Evolutionary conservation across 2,888 invertebrate genomes (phyloP).

Genomic region (Drepana falcataria): DNA sequence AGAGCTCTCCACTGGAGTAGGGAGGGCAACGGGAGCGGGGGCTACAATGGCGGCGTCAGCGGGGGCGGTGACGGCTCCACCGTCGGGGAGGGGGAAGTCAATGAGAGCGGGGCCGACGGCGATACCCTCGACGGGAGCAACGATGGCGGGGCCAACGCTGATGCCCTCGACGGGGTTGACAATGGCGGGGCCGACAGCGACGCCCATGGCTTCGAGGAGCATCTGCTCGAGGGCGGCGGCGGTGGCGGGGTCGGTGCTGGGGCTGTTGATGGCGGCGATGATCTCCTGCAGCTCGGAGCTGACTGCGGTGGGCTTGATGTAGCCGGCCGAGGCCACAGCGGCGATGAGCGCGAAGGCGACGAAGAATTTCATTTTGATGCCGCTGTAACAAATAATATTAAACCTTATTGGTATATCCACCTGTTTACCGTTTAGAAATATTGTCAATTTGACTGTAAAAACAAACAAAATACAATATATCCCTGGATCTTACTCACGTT

Average conservation of each 20-base stretch:
- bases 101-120: conserved; percentile 18
- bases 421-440: no score
- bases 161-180: conserved; percentile 6
- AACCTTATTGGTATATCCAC: no score
- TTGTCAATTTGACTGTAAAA: no score
- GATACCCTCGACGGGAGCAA: conserved; percentile 9
- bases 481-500: no score
- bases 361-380: conserved; percentile 53
- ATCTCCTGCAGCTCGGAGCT: conserved; percentile 3
- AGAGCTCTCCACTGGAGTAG: conserved; percentile 5
- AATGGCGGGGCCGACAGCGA: conserved; percentile 13
- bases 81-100: conserved; percentile 15
- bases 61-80: conserved; percentile 7
- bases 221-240: conserved; percentile 10
- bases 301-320: conserved; percentile 16
- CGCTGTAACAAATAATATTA: conserved; percentile 1
- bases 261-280: conserved; percentile 1
- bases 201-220: conserved; percentile 12
- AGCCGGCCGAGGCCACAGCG: conserved; percentile 45
- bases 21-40: conserved; percentile 14
- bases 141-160: conserved; percentile 7
- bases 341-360: conserved; percentile 46
- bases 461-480: no score
- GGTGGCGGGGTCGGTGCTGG: conserved; percentile 4
- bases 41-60: conserved; percentile 9